These are phyloP conservation scores for Clinocottus analis DNA, from an alignment of 2,113 vertebrate genomes.

Conservation along the genomic window DNA sequence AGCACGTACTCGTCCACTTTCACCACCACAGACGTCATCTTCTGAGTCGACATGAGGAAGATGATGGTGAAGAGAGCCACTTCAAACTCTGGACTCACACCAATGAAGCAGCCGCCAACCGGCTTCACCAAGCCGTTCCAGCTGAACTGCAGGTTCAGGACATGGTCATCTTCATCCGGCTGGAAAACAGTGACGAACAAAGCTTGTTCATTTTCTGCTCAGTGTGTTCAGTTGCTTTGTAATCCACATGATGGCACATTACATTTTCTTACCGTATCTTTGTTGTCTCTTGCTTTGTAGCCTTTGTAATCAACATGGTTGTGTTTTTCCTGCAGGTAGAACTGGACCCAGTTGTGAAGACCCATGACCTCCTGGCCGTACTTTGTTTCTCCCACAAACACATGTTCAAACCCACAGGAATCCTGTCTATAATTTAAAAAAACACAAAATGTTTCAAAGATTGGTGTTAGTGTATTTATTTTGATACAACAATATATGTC, in stretches of 20 bases:
- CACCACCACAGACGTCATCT: constrained; percentile 76
- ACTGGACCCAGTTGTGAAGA: constrained; percentile 92
- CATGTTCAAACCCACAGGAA: constrained; percentile 91
- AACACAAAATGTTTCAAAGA: background rate
- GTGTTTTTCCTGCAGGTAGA: constrained; percentile 89
- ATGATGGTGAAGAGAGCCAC: constrained; percentile 88
- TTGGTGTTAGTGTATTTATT: too few species aligned
- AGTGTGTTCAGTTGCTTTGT: background rate
- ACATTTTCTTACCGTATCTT: constrained; percentile 79
- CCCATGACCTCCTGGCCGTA: constrained; percentile 83
- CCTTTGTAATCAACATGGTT: constrained; percentile 88
- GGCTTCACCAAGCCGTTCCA: constrained; percentile 89
- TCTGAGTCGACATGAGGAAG: constrained; percentile 86
- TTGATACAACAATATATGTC: too few species aligned
- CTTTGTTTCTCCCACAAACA: constrained; percentile 90
- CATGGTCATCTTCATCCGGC: constrained; percentile 88
- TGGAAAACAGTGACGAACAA: constrained; percentile 53
- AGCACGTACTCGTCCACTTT: constrained; percentile 87
- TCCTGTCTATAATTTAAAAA: constrained; percentile 80
- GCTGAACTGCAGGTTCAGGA: constrained; percentile 91
- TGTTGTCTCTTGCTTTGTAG: constrained; percentile 82
- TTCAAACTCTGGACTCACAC: constrained; percentile 89
- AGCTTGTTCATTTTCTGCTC: background rate
- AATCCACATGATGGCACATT: background rate
- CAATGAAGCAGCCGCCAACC: constrained; percentile 85